Conservation (phyloP, 2,797 vertebrate genomes). For the Catostomus latipinnis region DNA sequence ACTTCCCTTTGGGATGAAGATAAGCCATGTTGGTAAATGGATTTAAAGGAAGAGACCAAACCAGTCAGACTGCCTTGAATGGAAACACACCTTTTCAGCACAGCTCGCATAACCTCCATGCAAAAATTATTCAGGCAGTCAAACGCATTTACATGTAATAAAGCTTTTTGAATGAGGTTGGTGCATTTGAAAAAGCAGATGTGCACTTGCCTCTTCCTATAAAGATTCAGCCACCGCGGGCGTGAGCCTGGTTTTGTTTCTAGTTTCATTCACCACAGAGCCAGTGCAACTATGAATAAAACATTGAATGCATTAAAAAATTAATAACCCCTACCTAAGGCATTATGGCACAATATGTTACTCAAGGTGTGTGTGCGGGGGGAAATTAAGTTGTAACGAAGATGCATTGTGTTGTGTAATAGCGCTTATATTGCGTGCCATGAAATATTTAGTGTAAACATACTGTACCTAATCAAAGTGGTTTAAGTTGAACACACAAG, state of each 20-base stretch:
- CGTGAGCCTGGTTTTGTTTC: constrained; percentile 52
- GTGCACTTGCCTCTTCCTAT: constrained; percentile 15
- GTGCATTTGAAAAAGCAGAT: constrained; percentile 41
- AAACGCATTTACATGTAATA: constrained; percentile 53
- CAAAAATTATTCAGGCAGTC: constrained; percentile 49
- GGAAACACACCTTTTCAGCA: constrained; percentile 26
- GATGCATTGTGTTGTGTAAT: constrained; percentile 45
- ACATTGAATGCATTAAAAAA: constrained; percentile 80
- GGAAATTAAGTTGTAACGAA: constrained; percentile 37
- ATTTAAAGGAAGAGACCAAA: constrained; percentile 30
- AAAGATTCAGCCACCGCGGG: constrained; percentile 55
- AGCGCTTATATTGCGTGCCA: constrained; percentile 52
- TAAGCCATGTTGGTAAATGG: constrained; percentile 34
- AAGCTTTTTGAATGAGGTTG: constrained; percentile 52
- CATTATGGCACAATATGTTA: constrained; percentile 68
- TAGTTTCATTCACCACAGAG: constrained; percentile 65
- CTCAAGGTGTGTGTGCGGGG: constrained; percentile 46
- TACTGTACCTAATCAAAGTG: constrained; percentile 63
- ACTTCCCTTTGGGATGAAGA: constrained; percentile 23
- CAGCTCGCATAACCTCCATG: constrained; percentile 47
- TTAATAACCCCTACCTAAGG: constrained; percentile 77
- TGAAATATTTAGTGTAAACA: constrained; percentile 74
- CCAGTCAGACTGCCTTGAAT: constrained; percentile 33
- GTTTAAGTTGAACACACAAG: constrained; percentile 48
- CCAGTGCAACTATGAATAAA: constrained; percentile 78